A percentile compares a stretch with the other conserved stretches of the same genome.
These are phyloP conservation scores for Thamnaconus septentrionalis DNA, from an alignment of 2,113 vertebrate species.

Conservation along the genomic window DNA sequence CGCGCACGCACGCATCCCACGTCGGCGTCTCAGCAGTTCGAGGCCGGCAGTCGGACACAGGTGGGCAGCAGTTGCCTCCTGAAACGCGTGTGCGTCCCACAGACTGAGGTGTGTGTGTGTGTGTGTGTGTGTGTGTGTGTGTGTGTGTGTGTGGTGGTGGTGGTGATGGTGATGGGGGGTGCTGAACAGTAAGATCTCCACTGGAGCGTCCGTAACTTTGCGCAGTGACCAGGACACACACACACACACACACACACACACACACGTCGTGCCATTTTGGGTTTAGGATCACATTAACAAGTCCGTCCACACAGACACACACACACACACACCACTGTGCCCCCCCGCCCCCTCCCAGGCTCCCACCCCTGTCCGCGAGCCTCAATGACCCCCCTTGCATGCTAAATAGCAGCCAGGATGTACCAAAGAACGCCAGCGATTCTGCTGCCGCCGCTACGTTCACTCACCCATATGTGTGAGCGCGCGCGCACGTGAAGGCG, in stretches of 20 bases:
- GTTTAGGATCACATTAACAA: slow-evolving; percentile 24
- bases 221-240: slow-evolving; percentile 65
- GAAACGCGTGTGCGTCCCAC: slow-evolving; percentile 5
- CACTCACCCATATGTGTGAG: no score
- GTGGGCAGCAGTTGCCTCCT: slow-evolving; percentile 21
- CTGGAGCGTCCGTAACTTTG: slow-evolving; percentile 66
- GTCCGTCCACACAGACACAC: slow-evolving; percentile 7
- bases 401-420: slow-evolving; percentile 62
- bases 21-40: slow-evolving; percentile 2
- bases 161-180: slow-evolving; percentile 1
- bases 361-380: slow-evolving; percentile 31
- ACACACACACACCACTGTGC: neutral
- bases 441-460: slow-evolving; percentile 2
- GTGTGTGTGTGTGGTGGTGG: no score
- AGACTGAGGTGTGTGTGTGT: neutral
- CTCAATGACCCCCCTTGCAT: slow-evolving; percentile 55
- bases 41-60: slow-evolving; percentile 12
- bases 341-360: no score
- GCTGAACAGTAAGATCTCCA: slow-evolving; percentile 22
- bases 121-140: no score
- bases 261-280: slow-evolving; percentile 27
- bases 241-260: neutral
- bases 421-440: slow-evolving; percentile 32
- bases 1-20: neutral
- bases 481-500: no score